Conservation (phyloP, 2,888 invertebrate species). For the Strigamia crassipes region DNA sequence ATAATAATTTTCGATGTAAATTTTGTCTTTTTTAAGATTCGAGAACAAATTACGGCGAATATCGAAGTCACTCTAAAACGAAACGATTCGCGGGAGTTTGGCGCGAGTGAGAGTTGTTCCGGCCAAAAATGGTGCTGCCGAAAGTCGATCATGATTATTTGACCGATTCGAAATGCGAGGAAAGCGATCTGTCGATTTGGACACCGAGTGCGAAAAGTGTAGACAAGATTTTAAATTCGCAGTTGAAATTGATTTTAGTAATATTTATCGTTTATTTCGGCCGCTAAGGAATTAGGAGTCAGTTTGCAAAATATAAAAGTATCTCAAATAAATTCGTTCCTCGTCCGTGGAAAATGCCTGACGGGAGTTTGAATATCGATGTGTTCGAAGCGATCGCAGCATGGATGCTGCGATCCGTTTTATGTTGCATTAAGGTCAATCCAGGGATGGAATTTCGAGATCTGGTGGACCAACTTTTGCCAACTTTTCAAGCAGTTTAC, state of each 20-base stretch:
- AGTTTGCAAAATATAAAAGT: background rate
- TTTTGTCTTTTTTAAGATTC: background rate
- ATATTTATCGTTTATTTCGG: background rate
- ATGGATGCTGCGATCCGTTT: conserved; percentile 68
- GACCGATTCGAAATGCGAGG: background rate
- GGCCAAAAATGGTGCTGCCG: background rate
- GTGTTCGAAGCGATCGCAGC: rapidly evolving
- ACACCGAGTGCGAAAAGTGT: background rate
- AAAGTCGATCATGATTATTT: background rate
- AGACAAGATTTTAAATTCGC: conserved; percentile 50
- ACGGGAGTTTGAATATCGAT: too few species aligned
- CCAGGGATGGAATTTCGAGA: conserved; percentile 69
- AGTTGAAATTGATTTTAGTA: conserved; percentile 51
- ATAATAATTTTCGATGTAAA: background rate
- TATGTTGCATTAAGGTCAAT: conserved; percentile 68
- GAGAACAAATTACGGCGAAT: background rate
- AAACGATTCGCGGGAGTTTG: background rate
- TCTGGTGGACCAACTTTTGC: too few species aligned
- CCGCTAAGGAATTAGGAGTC: background rate
- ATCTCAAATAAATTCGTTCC: background rate
- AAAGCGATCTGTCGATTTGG: too few species aligned
- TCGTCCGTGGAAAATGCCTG: too few species aligned
- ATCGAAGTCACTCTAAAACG: background rate
- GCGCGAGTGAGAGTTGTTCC: background rate
- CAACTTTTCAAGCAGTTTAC: conserved; percentile 71